Conservation (phyloP, 2,113 vertebrate genomes). For the Pseudonaja textilis region DNA sequence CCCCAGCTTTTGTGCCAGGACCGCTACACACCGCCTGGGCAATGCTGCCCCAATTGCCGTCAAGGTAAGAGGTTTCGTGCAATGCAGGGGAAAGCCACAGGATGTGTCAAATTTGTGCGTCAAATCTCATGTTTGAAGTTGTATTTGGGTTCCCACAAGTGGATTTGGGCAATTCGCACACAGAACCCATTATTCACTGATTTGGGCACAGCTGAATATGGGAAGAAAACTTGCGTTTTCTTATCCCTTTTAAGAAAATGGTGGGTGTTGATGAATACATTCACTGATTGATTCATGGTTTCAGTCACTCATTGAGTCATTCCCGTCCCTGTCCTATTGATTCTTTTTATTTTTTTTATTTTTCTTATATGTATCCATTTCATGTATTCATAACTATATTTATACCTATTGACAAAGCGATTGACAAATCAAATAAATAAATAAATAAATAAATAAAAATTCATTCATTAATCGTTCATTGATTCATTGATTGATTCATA, state of each 20-base stretch:
- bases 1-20: constrained; percentile 62
- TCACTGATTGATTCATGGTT: not conserved
- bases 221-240: not conserved
- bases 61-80: constrained; percentile 59
- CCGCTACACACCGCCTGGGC: constrained; percentile 55
- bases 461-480: not conserved
- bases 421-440: too few species aligned
- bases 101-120: not conserved
- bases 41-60: constrained; percentile 68
- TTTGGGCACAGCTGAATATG: not conserved
- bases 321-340: too few species aligned
- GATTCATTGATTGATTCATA: too few species aligned
- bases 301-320: too few species aligned
- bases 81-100: not conserved
- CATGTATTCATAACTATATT: too few species aligned
- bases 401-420: too few species aligned
- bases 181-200: not conserved
- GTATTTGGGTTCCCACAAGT: not conserved
- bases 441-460: too few species aligned
- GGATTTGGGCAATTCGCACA: not conserved
- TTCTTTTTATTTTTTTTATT: too few species aligned
- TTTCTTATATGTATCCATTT: too few species aligned
- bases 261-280: not conserved
- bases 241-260: not conserved
- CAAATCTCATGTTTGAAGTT: not conserved